These are phyloP conservation scores for Cheilosia scutellata DNA, from an alignment of 2,888 invertebrate species.

Conservation along the genomic window DNA sequence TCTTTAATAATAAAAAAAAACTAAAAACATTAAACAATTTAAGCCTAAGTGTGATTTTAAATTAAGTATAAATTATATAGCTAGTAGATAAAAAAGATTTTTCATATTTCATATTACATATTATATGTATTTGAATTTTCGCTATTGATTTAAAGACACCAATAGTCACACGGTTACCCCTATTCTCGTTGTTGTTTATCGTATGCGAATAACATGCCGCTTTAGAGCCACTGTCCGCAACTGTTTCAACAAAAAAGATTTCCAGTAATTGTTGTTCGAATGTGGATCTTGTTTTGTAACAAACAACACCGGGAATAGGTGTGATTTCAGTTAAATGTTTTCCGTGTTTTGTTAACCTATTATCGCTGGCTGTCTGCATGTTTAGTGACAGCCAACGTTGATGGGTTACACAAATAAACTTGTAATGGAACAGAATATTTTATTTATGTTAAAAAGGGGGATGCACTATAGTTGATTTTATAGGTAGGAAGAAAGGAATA, in stretches of 20 bases:
- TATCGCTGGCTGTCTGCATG: neutral
- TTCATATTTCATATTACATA: no score
- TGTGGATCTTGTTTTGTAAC: no score
- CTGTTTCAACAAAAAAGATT: no score
- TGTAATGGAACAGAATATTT: constrained; percentile 6
- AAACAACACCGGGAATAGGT: no score
- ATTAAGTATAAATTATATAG: constrained; percentile 9
- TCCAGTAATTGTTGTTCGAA: no score
- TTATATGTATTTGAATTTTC: no score
- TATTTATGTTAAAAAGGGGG: neutral
- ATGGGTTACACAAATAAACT: neutral
- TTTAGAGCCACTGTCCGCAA: no score
- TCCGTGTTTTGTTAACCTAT: neutral
- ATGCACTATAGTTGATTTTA: neutral
- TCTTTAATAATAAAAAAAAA: neutral
- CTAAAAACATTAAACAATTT: constrained; percentile 5
- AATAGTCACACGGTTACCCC: no score
- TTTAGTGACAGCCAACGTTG: neutral
- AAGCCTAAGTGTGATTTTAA: neutral
- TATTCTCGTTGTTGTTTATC: no score
- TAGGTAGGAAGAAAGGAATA: neutral
- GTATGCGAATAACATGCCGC: no score
- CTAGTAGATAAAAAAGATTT: neutral
- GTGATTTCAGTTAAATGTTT: neutral
- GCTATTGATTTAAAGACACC: no score